phyloP scores from a whole-genome alignment of 2,797 vertebrate species.

The Pristis pectinata region DNA sequence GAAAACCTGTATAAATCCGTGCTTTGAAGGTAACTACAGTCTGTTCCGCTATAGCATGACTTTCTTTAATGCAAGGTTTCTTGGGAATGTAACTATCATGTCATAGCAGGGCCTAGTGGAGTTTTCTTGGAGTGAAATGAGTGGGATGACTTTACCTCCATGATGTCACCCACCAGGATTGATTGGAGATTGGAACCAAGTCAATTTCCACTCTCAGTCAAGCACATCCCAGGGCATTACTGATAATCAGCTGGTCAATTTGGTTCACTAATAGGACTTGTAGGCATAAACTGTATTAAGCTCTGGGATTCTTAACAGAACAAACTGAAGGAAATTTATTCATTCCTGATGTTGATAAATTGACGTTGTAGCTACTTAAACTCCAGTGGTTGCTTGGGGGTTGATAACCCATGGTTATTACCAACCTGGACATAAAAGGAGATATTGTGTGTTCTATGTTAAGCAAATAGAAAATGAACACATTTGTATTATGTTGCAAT shows the following conservation, averaged over 20 bases:
- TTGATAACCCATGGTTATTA: neutral
- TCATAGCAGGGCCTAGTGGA: neutral
- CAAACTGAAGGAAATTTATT: neutral
- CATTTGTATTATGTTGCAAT: neutral
- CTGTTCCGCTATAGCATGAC: too few species aligned
- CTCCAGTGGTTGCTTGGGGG: neutral
- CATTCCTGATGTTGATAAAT: neutral
- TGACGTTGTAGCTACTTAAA: neutral
- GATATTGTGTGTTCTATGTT: neutral
- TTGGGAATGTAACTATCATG: too few species aligned
- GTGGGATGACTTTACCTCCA: neutral
- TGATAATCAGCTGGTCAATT: neutral
- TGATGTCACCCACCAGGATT: neutral
- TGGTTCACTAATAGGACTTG: neutral
- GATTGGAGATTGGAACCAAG: neutral
- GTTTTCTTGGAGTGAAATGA: neutral
- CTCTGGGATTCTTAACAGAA: neutral
- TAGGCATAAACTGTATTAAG: neutral
- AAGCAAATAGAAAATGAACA: neutral
- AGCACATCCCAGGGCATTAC: neutral
- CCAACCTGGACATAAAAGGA: neutral
- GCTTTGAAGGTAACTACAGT: too few species aligned
- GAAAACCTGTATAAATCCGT: too few species aligned
- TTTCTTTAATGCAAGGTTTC: too few species aligned
- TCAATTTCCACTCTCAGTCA: neutral